Evolutionary conservation across 2,113 vertebrate species (phyloP), one percentile per base, ranked within the genome.

Genomic region (Melanerpes formicivorus): DNA sequence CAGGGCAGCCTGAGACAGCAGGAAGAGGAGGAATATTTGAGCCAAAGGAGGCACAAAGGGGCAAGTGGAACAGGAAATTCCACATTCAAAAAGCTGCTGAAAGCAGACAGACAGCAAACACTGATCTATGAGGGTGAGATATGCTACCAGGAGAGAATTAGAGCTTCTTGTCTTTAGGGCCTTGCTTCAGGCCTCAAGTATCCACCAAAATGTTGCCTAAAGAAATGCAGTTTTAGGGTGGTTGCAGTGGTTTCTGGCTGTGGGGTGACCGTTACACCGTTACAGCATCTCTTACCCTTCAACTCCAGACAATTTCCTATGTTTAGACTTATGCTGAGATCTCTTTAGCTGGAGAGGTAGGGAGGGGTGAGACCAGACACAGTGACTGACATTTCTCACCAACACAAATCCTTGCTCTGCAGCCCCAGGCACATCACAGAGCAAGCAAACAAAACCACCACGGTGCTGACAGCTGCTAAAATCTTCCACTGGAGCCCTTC

Each of bases 281-380:
- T 62, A n/a, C 65, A 70, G 78, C 34, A 42, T 46, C 37, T 19
- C 3, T 40, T 22, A 2, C 3, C 14, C 73, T 65, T 62, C 58
- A 63, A 19, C 14, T 52, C 10, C 25, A 21, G 44, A 34, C 13
- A 0, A 22, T 46, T 76, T 30, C 18, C 16, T 42, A 0, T 32
- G 22, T 40, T 86, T 83, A 58, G 87, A 50, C 29, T 64, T 4
- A 12, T 54, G 27, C 80, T 74, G 64, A 80, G 56, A 73, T 11
- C 21, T 23, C 11, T 8, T 17, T 19, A 42, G 50, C 26, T 2
- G 3, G n/a, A 62, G 22, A 30, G 29, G 18, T 0, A 1, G 23
- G 25, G 16, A 27, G 18, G 21, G 12, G 3, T 60, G 80, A 70
- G 18, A 6, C 3, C 6, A 30, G 23, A 18, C 5, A 3, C 1